Base-by-base conservation (phyloP, 2,888 invertebrate species). In the Plagiodera versicolora region DNA sequence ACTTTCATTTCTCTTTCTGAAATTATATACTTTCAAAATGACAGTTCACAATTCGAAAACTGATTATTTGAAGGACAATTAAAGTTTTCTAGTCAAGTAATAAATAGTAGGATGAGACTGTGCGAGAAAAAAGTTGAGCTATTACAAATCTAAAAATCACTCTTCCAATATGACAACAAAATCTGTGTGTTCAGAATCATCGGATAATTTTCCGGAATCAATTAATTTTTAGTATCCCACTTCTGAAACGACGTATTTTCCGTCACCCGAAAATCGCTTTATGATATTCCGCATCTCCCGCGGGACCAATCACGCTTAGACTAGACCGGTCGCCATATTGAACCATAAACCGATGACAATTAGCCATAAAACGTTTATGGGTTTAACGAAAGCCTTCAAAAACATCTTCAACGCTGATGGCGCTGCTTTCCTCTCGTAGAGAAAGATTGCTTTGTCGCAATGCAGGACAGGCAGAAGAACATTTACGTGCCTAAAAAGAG, bases 291-390 rank as follows among this genome's bases (percentile, higher is more conserved):
- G 39, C 50, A 14, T 48, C 16, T 77, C 80, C 73, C 79, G 60
- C 46, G 77, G 70, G 80, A 70, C 79, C 79, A 80, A 80, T 80
- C 79, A 78, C 75, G 74, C 80, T 79, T 79, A 79, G 79, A 79
- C 76, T 76, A 75, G 78, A 76, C 75, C 75, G 73, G 76, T 75
- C 75, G 78, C 80, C 80, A 80, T 80, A 80, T 80, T 80, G 80
- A 76, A 75, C 68, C 77, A 80, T 80, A 80, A 80, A 80, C 77
- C 80, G 76, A 79, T 79, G 77, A 77, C 80, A 80, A 80, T 80
- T 80, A 79, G 77, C 79, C 70, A 80, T 80, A 80, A 80, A 80
- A 75, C 76, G 76, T 78, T 80, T 80, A 80, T 79, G 73, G 77
- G 71, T 68, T 67, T 66, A 24, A 74, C 69, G 64, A 72, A 65